Evolutionary conservation across 1,140 invertebrate genomes (phyloP), one percentile per base, ranked within the genome.

Genomic region (Microplitis demolitor): DNA sequence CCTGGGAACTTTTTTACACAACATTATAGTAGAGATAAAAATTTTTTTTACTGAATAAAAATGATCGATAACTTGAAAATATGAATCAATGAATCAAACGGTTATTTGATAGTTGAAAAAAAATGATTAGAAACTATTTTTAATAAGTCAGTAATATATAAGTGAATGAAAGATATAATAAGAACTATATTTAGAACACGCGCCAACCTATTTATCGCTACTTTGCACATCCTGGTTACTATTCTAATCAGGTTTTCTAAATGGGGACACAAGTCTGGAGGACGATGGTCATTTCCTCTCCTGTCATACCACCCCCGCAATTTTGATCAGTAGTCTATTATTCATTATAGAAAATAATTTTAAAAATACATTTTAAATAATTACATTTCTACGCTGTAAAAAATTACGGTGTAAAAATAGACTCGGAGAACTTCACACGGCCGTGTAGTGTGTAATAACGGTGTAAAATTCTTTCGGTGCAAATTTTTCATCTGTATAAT

Each of bases 281-380:
- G 83, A 84, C 83, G 79, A 79, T 83, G 77, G 78, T 79, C 83
- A 79, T 78, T 86, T 83, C 84, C 85, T 85, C 80, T 82, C 34
- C n/a, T 66, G 39, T 64, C 35, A 60, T 71, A 13, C 70, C 70
- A 66, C 70, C 70, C 63, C 70, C 70, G 70, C 70, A 66, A 24
- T 45, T n/a, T 33, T 64, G 33, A 51, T 58, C 56, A 33, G 13
- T 50, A 45, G 16, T 45, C 24, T 24, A 24, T 24, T 24, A 34
- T 16, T 61, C 24, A 61, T 24, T 24, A 16, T 56, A 56, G 24
- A 56, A n/a, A 56, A 56, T 13, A 56, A 56, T 6, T 56, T 24
- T 56, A 14, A 2, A 56, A 24, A 24, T 56, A 56, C 0, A 56
- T 56, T 24, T 56, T 56, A 56, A 56, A 24, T 24, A 24, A 24